Percentiles rank a stretch among this genome's conserved stretches.
Conservation (phyloP, 2,888 invertebrate genomes). For the Lithophane semibrunnea region DNA sequence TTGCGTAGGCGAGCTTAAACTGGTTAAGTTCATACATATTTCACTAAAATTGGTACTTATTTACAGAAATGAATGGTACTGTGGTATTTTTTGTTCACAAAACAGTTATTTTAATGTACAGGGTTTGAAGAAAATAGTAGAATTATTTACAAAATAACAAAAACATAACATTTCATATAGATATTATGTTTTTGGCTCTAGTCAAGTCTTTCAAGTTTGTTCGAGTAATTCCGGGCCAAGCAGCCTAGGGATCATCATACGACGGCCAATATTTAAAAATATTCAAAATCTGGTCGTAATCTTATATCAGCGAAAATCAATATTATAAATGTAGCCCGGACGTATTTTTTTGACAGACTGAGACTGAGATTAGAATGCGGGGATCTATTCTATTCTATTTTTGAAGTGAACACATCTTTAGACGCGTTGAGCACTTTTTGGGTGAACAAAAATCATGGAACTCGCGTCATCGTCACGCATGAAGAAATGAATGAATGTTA, state of each 20-base stretch:
- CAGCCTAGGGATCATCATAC: background rate
- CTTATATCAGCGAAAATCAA: background rate
- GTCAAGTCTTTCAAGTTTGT: background rate
- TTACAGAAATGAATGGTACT: constrained; percentile 26
- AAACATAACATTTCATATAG: no score
- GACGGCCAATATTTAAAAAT: background rate
- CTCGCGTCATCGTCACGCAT: no score
- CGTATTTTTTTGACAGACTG: no score
- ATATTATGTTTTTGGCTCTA: background rate
- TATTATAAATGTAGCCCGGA: background rate
- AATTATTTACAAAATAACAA: background rate
- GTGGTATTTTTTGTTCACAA: background rate
- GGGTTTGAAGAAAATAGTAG: background rate
- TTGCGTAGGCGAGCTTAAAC: constrained; percentile 51
- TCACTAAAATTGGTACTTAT: constrained; percentile 12
- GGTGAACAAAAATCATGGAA: no score
- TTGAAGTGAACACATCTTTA: no score
- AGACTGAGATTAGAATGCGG: no score
- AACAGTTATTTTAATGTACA: background rate
- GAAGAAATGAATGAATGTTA: no score
- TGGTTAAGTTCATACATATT: constrained; percentile 23
- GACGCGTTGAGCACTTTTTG: no score
- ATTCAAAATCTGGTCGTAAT: background rate
- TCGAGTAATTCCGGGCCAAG: background rate
- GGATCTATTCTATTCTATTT: no score